Conservation (phyloP, 2,113 vertebrate species). For the Eurypyga helias region DNA sequence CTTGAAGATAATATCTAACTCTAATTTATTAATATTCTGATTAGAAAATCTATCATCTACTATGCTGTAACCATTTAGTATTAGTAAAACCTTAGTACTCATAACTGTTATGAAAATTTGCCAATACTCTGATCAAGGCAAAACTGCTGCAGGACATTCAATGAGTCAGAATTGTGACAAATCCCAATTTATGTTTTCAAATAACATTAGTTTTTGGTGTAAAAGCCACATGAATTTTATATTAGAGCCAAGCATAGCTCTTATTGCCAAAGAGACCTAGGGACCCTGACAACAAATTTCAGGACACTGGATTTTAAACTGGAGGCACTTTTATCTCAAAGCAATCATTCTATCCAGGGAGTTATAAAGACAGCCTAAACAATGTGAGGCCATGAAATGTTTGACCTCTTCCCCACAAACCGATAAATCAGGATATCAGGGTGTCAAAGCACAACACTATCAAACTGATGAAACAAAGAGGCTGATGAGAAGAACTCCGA, state of each 20-base stretch:
- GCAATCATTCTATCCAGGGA: background rate
- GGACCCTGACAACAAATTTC: background rate
- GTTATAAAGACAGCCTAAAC: background rate
- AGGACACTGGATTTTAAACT: slow-evolving; percentile 13
- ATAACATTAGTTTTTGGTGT: background rate
- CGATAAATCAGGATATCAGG: slow-evolving; percentile 13
- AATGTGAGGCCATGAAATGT: slow-evolving; percentile 9
- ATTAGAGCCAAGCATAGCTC: background rate
- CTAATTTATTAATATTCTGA: background rate
- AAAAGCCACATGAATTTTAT: background rate
- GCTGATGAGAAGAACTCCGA: background rate
- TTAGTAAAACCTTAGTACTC: background rate
- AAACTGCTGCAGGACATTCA: background rate
- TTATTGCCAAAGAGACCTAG: background rate
- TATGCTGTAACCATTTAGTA: background rate
- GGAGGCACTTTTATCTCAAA: background rate
- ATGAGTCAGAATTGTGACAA: background rate
- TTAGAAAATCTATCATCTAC: background rate
- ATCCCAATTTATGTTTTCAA: background rate
- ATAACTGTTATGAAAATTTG: background rate
- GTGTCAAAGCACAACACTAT: slow-evolving; percentile 3
- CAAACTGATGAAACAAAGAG: background rate
- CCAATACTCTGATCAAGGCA: background rate
- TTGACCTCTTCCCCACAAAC: slow-evolving; percentile 20
- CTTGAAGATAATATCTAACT: background rate